Evolutionary conservation across 1,140 invertebrate genomes (phyloP).

Genomic region (Lasaia peninsularis): DNA sequence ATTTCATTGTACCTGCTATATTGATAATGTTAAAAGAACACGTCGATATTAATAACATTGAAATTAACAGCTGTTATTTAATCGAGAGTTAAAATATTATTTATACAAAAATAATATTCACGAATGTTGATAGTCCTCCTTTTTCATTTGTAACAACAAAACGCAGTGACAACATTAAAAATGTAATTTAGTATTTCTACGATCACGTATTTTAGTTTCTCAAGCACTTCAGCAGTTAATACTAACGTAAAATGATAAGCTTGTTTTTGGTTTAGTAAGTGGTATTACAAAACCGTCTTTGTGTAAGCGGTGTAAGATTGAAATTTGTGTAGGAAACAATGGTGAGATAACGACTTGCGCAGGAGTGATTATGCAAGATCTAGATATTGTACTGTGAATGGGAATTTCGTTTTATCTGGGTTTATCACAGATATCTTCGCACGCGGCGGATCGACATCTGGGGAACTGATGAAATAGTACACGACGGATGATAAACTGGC

Average conservation of each 20-base stretch:
- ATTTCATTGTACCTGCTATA: too few relatives aligned
- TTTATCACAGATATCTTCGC: neutral
- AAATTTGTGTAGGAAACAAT: neutral
- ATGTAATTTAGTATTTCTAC: neutral
- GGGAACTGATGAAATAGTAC: neutral
- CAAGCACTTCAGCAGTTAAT: neutral
- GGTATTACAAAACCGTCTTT: neutral
- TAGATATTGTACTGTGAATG: constrained; percentile 19
- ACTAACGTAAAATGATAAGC: neutral
- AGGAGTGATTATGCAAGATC: constrained; percentile 19
- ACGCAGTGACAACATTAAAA: neutral
- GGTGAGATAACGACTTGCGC: neutral
- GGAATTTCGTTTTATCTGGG: constrained; percentile 21
- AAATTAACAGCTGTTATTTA: too few relatives aligned
- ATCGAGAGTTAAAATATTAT: too few relatives aligned
- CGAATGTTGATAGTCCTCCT: too few relatives aligned
- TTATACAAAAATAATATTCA: too few relatives aligned
- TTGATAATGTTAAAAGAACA: too few relatives aligned
- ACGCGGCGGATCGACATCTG: neutral
- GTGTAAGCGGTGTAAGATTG: neutral
- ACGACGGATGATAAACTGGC: too few relatives aligned
- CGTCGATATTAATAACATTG: too few relatives aligned
- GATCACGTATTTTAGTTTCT: neutral
- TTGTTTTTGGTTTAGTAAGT: neutral
- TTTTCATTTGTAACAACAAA: too few relatives aligned